Base-by-base conservation (phyloP, 64 coral and sea anemone species). In the Stichodactyla mertensii region DNA sequence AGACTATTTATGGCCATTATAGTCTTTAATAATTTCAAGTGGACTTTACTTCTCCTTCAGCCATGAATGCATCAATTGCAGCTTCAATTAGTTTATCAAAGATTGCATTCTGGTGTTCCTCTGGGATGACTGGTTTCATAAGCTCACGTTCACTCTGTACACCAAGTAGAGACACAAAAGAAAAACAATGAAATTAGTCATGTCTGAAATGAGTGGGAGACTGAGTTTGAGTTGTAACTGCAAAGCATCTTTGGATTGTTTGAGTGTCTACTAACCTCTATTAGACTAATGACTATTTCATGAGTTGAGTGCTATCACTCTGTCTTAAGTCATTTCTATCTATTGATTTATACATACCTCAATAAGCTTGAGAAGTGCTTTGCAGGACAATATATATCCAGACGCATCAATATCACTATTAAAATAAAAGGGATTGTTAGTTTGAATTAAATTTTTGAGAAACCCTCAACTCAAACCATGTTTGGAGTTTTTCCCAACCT, bases 31-130 rank as follows among this genome's bases (percentile, higher is more conserved):
- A 28, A 88, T 27, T 20, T 9, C 10, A 55, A 16, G 7, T 15
- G 19, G 7, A 51, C 62, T 58, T 77, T 87, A 98, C 95, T 85
- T 98, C 95, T 90, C 95, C 95, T 58, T 98, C 95, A 54, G 89
- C 52, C 24, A 94, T 94, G 71, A 98, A 92, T 52, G 28, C 82
- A 16, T 98, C 90, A 86, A 92, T 60, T 23, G 95, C 87, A 53
- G 78, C 89, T 69, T 98, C 89, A 83, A 98, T 98, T 3, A 98
- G 90, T 26, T 87, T 94, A 55, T 94, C 95, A 90, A 97, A 97
- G 71, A 91, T 97, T 54, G 86, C 78, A 77, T 85, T 89, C 64
- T 93, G 95, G 24, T 88, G 92, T 45, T 86, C 83, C n/a, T 97
- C 91, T 10, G 95, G 92, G 20, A 97, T 97, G 5, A 97, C 89